Evolutionary conservation across 2,888 invertebrate species (phyloP).

Genomic region (Erynnis tages): DNA sequence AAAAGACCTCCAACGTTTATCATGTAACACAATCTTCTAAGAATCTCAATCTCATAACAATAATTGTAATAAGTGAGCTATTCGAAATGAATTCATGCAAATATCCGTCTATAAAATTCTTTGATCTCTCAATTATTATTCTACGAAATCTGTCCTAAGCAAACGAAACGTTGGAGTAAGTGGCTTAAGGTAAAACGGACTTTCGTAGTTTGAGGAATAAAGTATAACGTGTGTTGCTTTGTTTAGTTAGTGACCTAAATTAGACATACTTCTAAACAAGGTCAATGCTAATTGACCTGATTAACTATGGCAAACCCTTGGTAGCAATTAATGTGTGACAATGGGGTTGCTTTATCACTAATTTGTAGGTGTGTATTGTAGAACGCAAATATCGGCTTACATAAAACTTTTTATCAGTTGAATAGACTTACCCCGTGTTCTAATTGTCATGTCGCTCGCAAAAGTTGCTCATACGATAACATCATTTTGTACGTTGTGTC

Average conservation of each 20-base stretch:
- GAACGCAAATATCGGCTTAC: too few relatives aligned
- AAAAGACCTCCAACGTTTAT: too few relatives aligned
- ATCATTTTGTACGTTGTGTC: too few relatives aligned
- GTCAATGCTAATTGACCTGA: conserved; percentile 13
- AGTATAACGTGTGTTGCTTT: conserved; percentile 2
- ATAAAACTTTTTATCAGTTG: too few relatives aligned
- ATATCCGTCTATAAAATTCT: conserved; percentile 49
- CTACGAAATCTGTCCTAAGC: conserved; percentile 53
- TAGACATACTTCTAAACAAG: conserved; percentile 6
- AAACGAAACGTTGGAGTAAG: conserved; percentile 48
- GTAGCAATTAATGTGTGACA: neutral
- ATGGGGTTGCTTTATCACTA: conserved; percentile 27
- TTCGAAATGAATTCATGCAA: conserved; percentile 43
- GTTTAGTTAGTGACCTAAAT: neutral
- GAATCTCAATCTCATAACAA: neutral
- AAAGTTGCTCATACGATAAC: too few relatives aligned
- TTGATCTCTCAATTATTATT: conserved; percentile 63
- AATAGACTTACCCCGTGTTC: too few relatives aligned
- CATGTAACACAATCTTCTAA: too few relatives aligned
- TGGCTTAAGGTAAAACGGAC: conserved; percentile 44
- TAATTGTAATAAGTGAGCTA: conserved; percentile 12
- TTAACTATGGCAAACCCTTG: conserved; percentile 11
- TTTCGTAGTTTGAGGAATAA: conserved; percentile 5
- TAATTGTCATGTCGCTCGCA: too few relatives aligned
- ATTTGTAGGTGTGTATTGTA: too few relatives aligned